A percentile compares a stretch with the other conserved stretches of the same genome.
phyloP scores from a whole-genome alignment of 1,140 invertebrate genomes.

The Teleopsis dalmanni region DNA sequence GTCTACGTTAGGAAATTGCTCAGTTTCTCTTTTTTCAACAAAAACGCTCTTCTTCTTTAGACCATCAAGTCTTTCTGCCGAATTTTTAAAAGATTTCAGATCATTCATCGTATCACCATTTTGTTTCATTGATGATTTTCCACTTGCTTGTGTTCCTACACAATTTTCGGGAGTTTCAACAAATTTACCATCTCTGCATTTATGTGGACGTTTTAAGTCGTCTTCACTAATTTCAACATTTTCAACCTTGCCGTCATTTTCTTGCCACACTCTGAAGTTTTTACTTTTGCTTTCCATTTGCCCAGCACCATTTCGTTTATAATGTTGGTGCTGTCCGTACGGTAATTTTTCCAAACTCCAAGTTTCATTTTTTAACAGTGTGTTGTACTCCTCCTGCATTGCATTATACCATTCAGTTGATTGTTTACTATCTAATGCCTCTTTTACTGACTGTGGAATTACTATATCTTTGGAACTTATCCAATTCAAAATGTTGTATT shows the following conservation, averaged over 20 bases:
- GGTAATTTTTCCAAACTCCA: neutral
- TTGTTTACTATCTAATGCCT: neutral
- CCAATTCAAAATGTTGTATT: neutral
- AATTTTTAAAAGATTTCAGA: constrained; percentile 20
- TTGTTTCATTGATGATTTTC: constrained; percentile 25
- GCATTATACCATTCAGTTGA: neutral
- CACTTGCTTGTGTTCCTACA: constrained; percentile 19
- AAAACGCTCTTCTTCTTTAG: too few relatives aligned
- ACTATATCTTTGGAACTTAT: neutral
- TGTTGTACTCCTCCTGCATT: neutral
- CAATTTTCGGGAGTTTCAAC: constrained; percentile 31
- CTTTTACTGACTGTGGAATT: neutral
- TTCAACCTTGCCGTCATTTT: constrained; percentile 21
- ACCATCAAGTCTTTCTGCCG: neutral
- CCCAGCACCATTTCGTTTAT: neutral
- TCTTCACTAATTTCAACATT: constrained; percentile 26
- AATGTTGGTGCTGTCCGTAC: neutral
- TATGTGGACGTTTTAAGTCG: constrained; percentile 25
- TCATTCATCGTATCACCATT: constrained; percentile 26
- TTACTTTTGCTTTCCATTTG: constrained; percentile 12
- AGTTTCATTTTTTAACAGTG: neutral
- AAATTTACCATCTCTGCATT: constrained; percentile 25
- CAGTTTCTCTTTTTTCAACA: too few relatives aligned
- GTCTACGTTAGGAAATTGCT: too few relatives aligned
- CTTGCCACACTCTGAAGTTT: constrained; percentile 28